Base-by-base conservation (phyloP, 1,140 invertebrate genomes). In the Halesus radiatus region DNA sequence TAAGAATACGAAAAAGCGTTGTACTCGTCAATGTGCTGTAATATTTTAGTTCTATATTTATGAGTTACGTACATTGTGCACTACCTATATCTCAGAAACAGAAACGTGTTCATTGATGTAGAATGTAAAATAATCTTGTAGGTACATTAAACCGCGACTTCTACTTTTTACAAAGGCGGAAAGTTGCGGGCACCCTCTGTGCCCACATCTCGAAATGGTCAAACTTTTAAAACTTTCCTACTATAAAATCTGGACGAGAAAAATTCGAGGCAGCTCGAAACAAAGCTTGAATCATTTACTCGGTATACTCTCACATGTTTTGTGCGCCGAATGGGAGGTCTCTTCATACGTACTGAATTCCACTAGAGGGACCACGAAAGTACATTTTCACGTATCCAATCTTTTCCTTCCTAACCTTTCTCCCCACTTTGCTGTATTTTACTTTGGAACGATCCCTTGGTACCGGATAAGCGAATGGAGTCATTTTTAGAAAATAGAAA, bases 341-440 rank as follows among this genome's bases (percentile, higher is more conserved):
- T 32, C 32, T 32, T n/a, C 22, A 3, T 64, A 64, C 60, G 60
- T 26, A 29, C 60, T 16, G 60, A 64, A 64, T 64, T 64, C 23
- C 60, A 29, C 60, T 22, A 26, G 26, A 29, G 60, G 60, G 60
- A 64, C 60, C 60, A 29, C 60, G 32, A 64, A 20, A 64, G 60
- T 64, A 64, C 60, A 29, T 64, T 64, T 64, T 64, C 60, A 64
- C 60, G 60, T 64, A 64, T 64, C 60, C 60, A 64, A 64, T 64
- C 60, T 64, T 64, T 64, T 64, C 22, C 26, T 64, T 64, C 60
- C 26, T 64, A 64, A 64, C 60, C 60, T 64, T 29, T 26, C 22
- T 15, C 60, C 60, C 60, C 18, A 64, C 60, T 64, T 64, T 64
- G 60, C 20, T 26, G 60, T 64, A 64, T 64, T 64, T 64, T 23